phyloP scores from a whole-genome alignment of 1,140 invertebrate species.

The Cydia strobilella region DNA sequence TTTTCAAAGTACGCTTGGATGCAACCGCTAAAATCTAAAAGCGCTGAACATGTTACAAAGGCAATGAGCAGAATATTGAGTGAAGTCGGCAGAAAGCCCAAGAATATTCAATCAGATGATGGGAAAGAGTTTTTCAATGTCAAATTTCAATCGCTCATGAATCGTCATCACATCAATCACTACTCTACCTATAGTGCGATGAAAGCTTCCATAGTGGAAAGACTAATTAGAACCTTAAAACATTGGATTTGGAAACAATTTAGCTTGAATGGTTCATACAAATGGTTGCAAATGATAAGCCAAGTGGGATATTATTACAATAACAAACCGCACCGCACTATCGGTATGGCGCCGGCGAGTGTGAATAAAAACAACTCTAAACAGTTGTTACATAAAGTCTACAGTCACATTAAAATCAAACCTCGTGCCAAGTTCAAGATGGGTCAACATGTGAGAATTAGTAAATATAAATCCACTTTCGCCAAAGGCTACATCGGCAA shows the following conservation, averaged over 20 bases:
- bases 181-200: slow-evolving; percentile 68
- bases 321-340: neutral
- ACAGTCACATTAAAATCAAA: neutral
- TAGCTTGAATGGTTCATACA: slow-evolving; percentile 63
- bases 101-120: slow-evolving; percentile 73
- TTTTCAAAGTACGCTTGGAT: slow-evolving; percentile 76
- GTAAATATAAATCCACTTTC: neutral
- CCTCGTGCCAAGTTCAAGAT: neutral
- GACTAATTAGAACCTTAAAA: slow-evolving; percentile 77
- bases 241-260: slow-evolving; percentile 48
- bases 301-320: neutral
- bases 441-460: neutral
- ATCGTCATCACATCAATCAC: slow-evolving; percentile 62
- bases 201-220: slow-evolving; percentile 75
- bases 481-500: neutral
- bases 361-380: neutral
- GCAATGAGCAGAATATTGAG: slow-evolving; percentile 44
- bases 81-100: slow-evolving; percentile 45
- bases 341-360: neutral
- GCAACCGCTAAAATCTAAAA: slow-evolving; percentile 74
- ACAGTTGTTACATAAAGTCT: neutral
- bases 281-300: slow-evolving; percentile 48
- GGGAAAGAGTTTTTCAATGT: slow-evolving; percentile 74
- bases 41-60: slow-evolving; percentile 49
- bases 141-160: slow-evolving; percentile 54